phyloP scores from a whole-genome alignment of 2,888 invertebrate species.

The Ochropleura plecta region DNA sequence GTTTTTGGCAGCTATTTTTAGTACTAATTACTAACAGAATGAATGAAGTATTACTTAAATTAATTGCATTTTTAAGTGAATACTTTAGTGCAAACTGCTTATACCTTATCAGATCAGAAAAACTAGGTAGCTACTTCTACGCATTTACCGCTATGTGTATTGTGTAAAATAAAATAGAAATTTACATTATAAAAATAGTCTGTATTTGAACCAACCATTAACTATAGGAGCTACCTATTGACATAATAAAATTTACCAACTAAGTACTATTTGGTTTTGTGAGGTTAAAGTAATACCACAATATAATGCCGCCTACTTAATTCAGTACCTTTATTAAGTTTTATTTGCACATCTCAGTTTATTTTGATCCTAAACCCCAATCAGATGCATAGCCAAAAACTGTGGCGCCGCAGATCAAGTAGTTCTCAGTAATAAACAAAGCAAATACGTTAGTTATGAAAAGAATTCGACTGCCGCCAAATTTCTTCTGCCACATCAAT shows the following conservation, averaged over 20 bases:
- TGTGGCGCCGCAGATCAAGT: constrained; percentile 88
- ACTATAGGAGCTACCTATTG: neutral
- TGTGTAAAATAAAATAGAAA: neutral
- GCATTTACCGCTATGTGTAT: neutral
- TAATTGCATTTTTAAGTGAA: constrained; percentile 14
- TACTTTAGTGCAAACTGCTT: neutral
- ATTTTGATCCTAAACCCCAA: constrained; percentile 46
- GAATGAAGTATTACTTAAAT: constrained; percentile 34
- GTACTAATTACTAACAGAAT: constrained; percentile 23
- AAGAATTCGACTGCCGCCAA: constrained; percentile 85
- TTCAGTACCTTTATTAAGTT: neutral
- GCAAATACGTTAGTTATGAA: constrained; percentile 86
- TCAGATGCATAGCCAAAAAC: constrained; percentile 79
- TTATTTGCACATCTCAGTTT: constrained; percentile 19
- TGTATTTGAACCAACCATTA: neutral
- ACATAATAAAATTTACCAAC: constrained; percentile 5
- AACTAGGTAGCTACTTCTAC: neutral
- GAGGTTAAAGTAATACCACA: neutral
- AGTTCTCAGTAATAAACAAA: constrained; percentile 89
- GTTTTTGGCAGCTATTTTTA: neutral
- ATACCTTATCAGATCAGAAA: constrained; percentile 8
- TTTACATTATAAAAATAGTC: neutral
- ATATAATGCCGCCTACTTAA: neutral
- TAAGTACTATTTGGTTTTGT: neutral
- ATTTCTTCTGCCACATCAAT: constrained; percentile 90